phyloP scores from a whole-genome alignment of 92 coral and sea anemone genomes.

The Isaurus tuberculatus region DNA sequence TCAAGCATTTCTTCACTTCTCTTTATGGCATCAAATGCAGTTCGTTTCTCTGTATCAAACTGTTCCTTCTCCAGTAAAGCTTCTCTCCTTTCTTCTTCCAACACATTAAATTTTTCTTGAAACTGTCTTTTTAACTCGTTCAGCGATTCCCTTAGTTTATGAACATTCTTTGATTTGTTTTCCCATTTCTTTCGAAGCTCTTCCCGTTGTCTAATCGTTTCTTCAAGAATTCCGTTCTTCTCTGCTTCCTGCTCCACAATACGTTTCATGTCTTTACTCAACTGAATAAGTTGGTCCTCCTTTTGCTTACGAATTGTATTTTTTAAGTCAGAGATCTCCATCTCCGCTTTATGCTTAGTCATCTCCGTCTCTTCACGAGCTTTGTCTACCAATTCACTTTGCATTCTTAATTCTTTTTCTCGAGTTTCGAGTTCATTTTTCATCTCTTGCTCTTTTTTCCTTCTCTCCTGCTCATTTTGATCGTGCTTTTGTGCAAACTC shows the following conservation, averaged over 20 bases:
- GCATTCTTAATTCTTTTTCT: slow-evolving; percentile 74
- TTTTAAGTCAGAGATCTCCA: slow-evolving; percentile 81
- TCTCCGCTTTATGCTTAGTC: slow-evolving; percentile 77
- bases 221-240: slow-evolving; percentile 68
- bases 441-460: slow-evolving; percentile 74
- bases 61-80: slow-evolving; percentile 75
- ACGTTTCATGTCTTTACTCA: slow-evolving; percentile 83
- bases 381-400: slow-evolving; percentile 78
- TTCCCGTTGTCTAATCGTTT: slow-evolving; percentile 69
- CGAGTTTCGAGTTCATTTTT: slow-evolving; percentile 78
- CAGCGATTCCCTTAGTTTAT: slow-evolving; percentile 68
- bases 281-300: slow-evolving; percentile 74
- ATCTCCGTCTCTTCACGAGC: slow-evolving; percentile 76
- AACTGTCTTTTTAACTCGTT: slow-evolving; percentile 72
- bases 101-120: slow-evolving; percentile 69
- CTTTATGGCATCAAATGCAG: slow-evolving; percentile 64
- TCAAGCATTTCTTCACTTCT: slow-evolving; percentile 65
- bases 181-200: slow-evolving; percentile 83
- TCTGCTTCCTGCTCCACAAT: slow-evolving; percentile 84
- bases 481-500: slow-evolving; percentile 87
- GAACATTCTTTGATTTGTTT: slow-evolving; percentile 68
- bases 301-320: slow-evolving; percentile 81
- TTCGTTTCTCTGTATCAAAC: slow-evolving; percentile 75
- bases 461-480: slow-evolving; percentile 78
- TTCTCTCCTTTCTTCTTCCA: slow-evolving; percentile 79